Percentiles rank a stretch among this genome's conserved stretches.
Conservation (phyloP, 64 coral and sea anemone species). For the Pachyseris speciosa region DNA sequence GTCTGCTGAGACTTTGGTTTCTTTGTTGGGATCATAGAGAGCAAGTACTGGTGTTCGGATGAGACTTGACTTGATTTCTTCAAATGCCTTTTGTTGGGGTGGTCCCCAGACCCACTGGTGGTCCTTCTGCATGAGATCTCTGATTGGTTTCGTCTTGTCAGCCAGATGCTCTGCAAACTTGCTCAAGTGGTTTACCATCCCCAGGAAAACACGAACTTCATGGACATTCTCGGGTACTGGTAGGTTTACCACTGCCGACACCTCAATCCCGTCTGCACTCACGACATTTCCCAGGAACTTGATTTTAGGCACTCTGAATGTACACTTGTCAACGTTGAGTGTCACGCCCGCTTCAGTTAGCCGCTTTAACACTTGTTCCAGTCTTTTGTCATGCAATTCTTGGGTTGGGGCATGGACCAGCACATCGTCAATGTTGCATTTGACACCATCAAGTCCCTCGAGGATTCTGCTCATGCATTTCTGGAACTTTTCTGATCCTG, state of each 20-base stretch:
- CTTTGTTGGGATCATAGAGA: too few relatives aligned
- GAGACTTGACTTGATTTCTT: slow-evolving; percentile 22
- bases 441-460: slow-evolving; percentile 24
- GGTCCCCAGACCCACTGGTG: not conserved
- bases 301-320: not conserved
- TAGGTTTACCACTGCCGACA: not conserved
- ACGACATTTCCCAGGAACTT: slow-evolving; percentile 48
- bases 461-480: slow-evolving; percentile 15
- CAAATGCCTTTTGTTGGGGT: not conserved
- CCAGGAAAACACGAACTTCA: not conserved
- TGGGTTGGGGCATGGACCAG: slow-evolving; percentile 2
- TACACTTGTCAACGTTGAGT: slow-evolving; percentile 21
- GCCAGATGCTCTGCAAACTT: slow-evolving; percentile 17
- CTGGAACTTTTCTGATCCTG: slow-evolving; percentile 40
- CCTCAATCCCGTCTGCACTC: not conserved
- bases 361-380: not conserved
- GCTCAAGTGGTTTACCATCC: slow-evolving; percentile 28
- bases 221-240: not conserved
- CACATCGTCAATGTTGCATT: slow-evolving; percentile 40
- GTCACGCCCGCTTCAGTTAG: slow-evolving; percentile 14
- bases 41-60: too few relatives aligned
- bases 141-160: not conserved
- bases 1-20: too few relatives aligned
- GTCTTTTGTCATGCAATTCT: not conserved
- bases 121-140: not conserved